phyloP scores from a whole-genome alignment of 2,888 invertebrate genomes.

The Sacculina carcini region DNA sequence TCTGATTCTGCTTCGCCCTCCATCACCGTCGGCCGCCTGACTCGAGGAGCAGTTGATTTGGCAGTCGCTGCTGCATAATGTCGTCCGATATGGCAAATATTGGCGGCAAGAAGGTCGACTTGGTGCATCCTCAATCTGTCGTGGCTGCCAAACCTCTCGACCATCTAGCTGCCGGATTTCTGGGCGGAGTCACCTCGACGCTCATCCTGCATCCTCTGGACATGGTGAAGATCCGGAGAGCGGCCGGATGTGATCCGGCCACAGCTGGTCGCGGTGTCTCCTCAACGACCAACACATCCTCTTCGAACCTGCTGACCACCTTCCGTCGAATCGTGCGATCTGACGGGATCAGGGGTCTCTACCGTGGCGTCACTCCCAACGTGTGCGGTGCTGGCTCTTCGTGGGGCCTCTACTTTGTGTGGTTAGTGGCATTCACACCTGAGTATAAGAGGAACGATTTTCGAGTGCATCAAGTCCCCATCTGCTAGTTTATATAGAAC shows the following conservation, averaged over 20 bases:
- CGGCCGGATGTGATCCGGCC: too few relatives aligned
- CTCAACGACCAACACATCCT: conserved; percentile 64
- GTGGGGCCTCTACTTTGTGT: conserved; percentile 95
- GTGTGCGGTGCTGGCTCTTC: conserved; percentile 88
- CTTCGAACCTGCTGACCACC: conserved; percentile 49
- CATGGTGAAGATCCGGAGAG: conserved; percentile 91
- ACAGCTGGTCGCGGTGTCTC: conserved; percentile 30
- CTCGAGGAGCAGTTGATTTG: too few relatives aligned
- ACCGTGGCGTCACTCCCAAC: conserved; percentile 88
- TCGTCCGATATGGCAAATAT: too few relatives aligned
- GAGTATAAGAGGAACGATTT: too few relatives aligned
- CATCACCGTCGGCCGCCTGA: too few relatives aligned
- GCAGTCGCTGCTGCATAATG: too few relatives aligned
- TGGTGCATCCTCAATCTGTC: too few relatives aligned
- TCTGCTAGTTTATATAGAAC: too few relatives aligned
- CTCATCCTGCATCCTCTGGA: conserved; percentile 84
- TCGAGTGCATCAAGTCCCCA: too few relatives aligned
- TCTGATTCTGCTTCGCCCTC: too few relatives aligned
- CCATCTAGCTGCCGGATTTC: conserved; percentile 82
- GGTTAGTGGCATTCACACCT: conserved; percentile 48
- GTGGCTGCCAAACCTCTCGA: too few relatives aligned
- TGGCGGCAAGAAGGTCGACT: too few relatives aligned
- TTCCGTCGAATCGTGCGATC: conserved; percentile 64
- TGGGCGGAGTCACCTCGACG: conserved; percentile 86
- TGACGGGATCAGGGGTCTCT: conserved; percentile 69